Evolutionary conservation across 1,140 invertebrate genomes (phyloP), one percentile per base, ranked within the genome.

Genomic region (Gonatopus flavifemur): DNA sequence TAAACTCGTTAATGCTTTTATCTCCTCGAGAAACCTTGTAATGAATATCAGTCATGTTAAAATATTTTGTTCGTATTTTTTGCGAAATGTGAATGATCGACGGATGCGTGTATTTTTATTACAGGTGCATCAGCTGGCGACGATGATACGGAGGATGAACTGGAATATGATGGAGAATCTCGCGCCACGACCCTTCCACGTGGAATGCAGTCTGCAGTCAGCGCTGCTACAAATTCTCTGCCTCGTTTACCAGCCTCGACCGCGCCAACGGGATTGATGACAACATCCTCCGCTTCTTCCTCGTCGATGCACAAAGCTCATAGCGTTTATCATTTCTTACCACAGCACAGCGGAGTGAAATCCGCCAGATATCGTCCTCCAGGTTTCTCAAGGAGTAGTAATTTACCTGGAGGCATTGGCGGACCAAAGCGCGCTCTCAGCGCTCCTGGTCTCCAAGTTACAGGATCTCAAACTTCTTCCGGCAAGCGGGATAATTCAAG

Each of bases 361-460:
- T 93, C 90, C 21, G 91, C 91, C 3, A 76, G 92, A 2, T 94
- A 94, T 66, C 76, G 91, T 2, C 90, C 91, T 0, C 91, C 91
- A 0, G 91, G 91, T 0, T 88, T 90, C 71, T 70, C 72, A 0
- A 58, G 74, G 5, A 78, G 75, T 55, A 75, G 67, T 45, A 57
- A 64, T 20, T 49, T 62, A 15, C 80, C 80, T 36, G 64, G 67
- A 61, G 53, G 59, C 5, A 72, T 72, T 22, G 62, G 72, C 8
- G 82, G 81, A 1, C 81, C 83, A 12, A 89, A 88, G 49, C 76
- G 87, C 15, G 86, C 88, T 5, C 82, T 86, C 15, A 88, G 87
- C 3, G 86, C 86, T 0, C 86, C 86, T 0, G 88, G 88, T 0
- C 76, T 90, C 7, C 87, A 88, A 42, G 74, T 83, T 21, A 75